Percentiles rank a stretch among this genome's conserved stretches.
These are phyloP conservation scores for Pandemis heparana DNA, from an alignment of 2,888 invertebrate genomes.

Conservation along the genomic window DNA sequence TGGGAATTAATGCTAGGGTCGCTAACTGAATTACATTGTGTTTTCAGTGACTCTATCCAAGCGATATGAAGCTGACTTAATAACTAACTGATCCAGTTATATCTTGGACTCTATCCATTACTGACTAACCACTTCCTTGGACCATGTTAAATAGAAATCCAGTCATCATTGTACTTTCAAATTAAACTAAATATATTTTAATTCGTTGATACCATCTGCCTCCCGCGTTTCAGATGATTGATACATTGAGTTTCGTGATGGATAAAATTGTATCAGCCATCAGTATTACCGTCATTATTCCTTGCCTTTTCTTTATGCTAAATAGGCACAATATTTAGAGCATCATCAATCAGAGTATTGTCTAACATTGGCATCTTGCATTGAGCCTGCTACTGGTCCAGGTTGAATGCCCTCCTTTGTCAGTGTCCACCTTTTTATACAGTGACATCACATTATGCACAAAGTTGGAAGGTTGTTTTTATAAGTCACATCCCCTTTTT, in stretches of 20 bases:
- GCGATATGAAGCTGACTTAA: neutral
- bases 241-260: constrained; percentile 38
- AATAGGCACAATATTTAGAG: constrained; percentile 45
- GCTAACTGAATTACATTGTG: neutral
- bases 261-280: constrained; percentile 54
- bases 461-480: constrained; percentile 53
- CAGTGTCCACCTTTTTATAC: constrained; percentile 33
- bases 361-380: constrained; percentile 43
- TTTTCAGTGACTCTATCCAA: neutral
- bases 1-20: neutral
- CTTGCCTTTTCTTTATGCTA: constrained; percentile 46
- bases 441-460: constrained; percentile 54
- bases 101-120: neutral
- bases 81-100: neutral
- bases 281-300: constrained; percentile 45
- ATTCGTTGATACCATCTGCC: constrained; percentile 26
- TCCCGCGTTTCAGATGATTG: constrained; percentile 19
- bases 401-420: constrained; percentile 59
- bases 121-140: neutral
- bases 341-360: constrained; percentile 56
- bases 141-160: neutral
- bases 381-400: constrained; percentile 9
- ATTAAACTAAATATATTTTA: constrained; percentile 6
- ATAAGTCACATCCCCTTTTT: constrained; percentile 25
- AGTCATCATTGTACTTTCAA: neutral